Evolutionary conservation across 2,113 vertebrate species (phyloP), one percentile per base, ranked within the genome.

Genomic region (Anser brachyrhynchus): DNA sequence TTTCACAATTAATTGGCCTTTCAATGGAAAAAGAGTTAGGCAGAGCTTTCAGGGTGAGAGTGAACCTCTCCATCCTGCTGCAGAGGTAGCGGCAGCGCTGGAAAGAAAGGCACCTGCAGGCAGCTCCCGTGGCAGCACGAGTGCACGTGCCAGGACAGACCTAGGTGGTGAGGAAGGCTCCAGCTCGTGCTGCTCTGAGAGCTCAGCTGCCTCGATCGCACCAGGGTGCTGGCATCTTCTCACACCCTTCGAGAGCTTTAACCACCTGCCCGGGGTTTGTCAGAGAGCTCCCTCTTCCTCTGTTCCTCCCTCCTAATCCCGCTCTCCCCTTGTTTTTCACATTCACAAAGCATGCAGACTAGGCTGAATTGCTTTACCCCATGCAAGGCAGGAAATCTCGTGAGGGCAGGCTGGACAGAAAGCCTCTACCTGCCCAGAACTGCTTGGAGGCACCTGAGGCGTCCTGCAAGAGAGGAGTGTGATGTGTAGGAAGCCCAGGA

Each of bases 181-280:
- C 55, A 31, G 44, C 22, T 5, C 1, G 7, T 33, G 10, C 13
- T 28, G 62, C 19, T 4, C 39, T 2, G 2, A n/a, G 11, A 22
- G 3, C 8, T 22, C 3, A 0, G 59, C 54, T 6, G 58, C 5
- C 12, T 31, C 0, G 0, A 4, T 13, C 49, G 23, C 37, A 4
- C 5, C 3, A 4, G 4, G 10, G 58, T 26, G 37, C 44, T 33
- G 9, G 7, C 61, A 23, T 5, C 41, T 35, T 26, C 70, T 67
- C 0, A 0, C n/a, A 10, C 4, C 17, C 41, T 75, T 62, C 4
- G 0, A 21, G 66, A 4, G 43, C n/a, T 67, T 17, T 22, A n/a
- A 26, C 9, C 8, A 1, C 35, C 44, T 12, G 7, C 18, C 19
- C 2, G 15, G 4, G 19, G 23, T 8, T 57, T 37, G 22, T 6